Conservation (phyloP, 2,113 vertebrate genomes). For the Psilopsiagon aurifrons region DNA sequence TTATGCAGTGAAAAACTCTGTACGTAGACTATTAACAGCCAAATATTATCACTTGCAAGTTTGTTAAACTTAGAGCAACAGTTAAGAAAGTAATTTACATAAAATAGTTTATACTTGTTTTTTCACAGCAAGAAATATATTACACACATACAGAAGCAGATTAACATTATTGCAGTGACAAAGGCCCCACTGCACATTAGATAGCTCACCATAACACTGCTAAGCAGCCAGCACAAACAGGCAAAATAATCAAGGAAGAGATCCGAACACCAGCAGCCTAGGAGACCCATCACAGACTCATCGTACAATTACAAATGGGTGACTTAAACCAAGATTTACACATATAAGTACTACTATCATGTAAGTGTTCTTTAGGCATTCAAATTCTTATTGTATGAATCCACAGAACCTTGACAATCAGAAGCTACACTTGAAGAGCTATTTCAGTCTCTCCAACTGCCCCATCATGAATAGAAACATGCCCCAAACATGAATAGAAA, state of each 20-base stretch:
- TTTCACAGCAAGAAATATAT: not conserved
- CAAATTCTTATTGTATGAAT: not conserved
- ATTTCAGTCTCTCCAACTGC: not conserved
- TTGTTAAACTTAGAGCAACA: not conserved
- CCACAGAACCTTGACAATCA: not conserved
- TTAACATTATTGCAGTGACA: not conserved
- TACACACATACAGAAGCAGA: not conserved
- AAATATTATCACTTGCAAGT: not conserved
- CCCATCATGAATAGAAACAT: not conserved
- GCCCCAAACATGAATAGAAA: not conserved
- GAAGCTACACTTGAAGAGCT: not conserved
- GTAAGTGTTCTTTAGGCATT: not conserved
- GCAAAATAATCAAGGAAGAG: not conserved
- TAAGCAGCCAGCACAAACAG: not conserved
- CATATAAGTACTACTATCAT: not conserved
- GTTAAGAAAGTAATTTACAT: not conserved
- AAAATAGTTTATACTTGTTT: not conserved
- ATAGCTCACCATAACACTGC: not conserved
- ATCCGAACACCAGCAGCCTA: not conserved
- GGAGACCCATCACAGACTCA: not conserved
- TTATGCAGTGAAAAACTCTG: not conserved
- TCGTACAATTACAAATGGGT: not conserved
- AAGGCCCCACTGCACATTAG: not conserved
- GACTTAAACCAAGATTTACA: not conserved
- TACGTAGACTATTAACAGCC: not conserved